Percentiles rank a stretch among this genome's conserved stretches.
These are phyloP conservation scores for Cynopterus brachyotis DNA, from an alignment of 2,113 vertebrate species.

Conservation along the genomic window DNA sequence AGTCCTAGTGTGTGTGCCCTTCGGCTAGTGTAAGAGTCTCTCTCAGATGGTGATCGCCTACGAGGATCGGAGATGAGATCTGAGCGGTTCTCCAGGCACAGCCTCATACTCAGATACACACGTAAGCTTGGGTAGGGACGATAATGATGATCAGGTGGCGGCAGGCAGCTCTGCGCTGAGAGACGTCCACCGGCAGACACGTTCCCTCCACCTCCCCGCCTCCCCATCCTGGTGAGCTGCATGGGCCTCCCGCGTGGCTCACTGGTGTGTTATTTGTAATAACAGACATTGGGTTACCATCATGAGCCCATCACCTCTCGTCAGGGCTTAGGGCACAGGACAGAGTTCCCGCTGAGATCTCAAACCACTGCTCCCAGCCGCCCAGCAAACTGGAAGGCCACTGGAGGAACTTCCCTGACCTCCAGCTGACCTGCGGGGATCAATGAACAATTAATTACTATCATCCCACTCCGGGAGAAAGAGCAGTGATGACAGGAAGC, in stretches of 20 bases:
- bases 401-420: conserved; percentile 70
- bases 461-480: conserved; percentile 80
- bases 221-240: not conserved
- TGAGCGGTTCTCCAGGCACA: not conserved
- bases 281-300: conserved; percentile 58
- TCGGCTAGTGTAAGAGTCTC: not conserved
- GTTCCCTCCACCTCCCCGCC: not conserved
- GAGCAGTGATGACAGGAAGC: conserved; percentile 72
- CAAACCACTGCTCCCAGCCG: conserved; percentile 27
- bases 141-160: not conserved
- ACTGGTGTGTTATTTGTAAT: conserved; percentile 54
- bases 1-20: not conserved
- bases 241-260: not conserved
- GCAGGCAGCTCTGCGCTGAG: not conserved
- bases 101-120: not conserved
- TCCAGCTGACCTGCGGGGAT: conserved; percentile 77
- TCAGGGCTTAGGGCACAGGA: conserved; percentile 60
- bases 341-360: conserved; percentile 45
- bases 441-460: conserved; percentile 86
- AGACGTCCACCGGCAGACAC: not conserved
- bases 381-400: conserved; percentile 51
- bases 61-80: not conserved
- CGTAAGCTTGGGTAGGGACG: not conserved
- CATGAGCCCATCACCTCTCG: conserved; percentile 61
- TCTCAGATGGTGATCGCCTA: fast-evolving